These are phyloP conservation scores for Eubucco bourcierii DNA, from an alignment of 2,113 vertebrate species.

Conservation along the genomic window DNA sequence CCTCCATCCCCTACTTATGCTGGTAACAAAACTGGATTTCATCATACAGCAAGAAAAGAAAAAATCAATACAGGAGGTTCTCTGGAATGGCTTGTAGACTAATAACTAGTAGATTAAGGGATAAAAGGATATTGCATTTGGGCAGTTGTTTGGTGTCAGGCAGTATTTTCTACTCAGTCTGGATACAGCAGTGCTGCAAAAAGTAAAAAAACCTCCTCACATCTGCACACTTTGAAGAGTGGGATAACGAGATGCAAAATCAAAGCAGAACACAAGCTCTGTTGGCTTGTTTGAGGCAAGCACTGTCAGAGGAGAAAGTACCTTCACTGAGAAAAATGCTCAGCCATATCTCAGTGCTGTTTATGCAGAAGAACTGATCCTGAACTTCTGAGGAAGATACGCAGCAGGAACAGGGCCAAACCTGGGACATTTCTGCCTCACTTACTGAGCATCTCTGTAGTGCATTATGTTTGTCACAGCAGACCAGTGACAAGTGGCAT, in stretches of 20 bases:
- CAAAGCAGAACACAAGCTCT: not conserved
- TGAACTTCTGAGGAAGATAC: not conserved
- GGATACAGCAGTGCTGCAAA: not conserved
- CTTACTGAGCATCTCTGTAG: fast-evolving
- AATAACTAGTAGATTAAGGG: not conserved
- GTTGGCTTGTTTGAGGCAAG: not conserved
- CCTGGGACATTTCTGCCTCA: not conserved
- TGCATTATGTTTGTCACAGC: not conserved
- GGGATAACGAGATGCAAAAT: slow-evolving; percentile 54
- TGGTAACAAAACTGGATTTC: not conserved
- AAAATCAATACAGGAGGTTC: not conserved
- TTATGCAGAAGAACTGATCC: not conserved
- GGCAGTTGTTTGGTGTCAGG: not conserved
- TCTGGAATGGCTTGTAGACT: not conserved
- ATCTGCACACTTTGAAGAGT: slow-evolving; percentile 44
- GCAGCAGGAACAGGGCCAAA: not conserved
- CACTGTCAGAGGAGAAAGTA: not conserved
- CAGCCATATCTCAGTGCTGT: not conserved
- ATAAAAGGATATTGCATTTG: not conserved
- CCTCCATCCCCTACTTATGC: not conserved
- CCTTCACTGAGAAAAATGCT: not conserved
- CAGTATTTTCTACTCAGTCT: not conserved
- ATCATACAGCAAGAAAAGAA: not conserved
- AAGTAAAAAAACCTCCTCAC: slow-evolving; percentile 35
- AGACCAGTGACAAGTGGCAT: not conserved